phyloP scores from a whole-genome alignment of 2,888 invertebrate genomes.

The Adineta ricciae region DNA sequence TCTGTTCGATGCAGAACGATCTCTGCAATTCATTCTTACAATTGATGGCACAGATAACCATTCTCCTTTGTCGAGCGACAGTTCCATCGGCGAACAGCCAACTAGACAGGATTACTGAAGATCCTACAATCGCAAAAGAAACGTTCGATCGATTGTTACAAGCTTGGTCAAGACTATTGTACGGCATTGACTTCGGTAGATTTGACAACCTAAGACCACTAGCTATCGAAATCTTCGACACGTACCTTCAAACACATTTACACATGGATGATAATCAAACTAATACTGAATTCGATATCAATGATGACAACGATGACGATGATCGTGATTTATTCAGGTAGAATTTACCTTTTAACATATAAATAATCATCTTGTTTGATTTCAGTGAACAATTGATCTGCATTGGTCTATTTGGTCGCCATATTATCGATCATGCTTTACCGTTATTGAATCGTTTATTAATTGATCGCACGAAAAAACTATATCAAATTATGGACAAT shows the following conservation, averaged over 20 bases:
- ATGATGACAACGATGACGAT: not conserved
- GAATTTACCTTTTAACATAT: no score
- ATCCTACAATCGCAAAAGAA: not conserved
- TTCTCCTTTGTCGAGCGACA: not conserved
- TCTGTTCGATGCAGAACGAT: not conserved
- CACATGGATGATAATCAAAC: not conserved
- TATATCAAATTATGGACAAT: not conserved
- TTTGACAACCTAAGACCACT: not conserved
- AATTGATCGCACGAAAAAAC: not conserved
- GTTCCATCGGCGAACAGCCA: not conserved
- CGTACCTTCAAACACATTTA: not conserved
- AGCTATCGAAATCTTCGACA: conserved; percentile 4
- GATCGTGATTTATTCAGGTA: conserved; percentile 7
- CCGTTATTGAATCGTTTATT: conserved; percentile 14
- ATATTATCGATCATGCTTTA: conserved; percentile 13
- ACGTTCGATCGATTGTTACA: conserved; percentile 5
- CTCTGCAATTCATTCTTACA: not conserved
- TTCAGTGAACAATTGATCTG: conserved; percentile 3
- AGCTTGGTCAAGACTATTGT: conserved; percentile 11
- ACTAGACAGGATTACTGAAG: not conserved
- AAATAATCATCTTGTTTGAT: not conserved
- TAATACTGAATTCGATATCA: not conserved
- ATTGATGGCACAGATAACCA: conserved; percentile 3
- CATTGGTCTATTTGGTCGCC: conserved; percentile 14
- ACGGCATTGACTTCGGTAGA: conserved; percentile 2